Evolutionary conservation across 1,140 invertebrate genomes (phyloP).

Genomic region (Leguminivora glycinivorella): DNA sequence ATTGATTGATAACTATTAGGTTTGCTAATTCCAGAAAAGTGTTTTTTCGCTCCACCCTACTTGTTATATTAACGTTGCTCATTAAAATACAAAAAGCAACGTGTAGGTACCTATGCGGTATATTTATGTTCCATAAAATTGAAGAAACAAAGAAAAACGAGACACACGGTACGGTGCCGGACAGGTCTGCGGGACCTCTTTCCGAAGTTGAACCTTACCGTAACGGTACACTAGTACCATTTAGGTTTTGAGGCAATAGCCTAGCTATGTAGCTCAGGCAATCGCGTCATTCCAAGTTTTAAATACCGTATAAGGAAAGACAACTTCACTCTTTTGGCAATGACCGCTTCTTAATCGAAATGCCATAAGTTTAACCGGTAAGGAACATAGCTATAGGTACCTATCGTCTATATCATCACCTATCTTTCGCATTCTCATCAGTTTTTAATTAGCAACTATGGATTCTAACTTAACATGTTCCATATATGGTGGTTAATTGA

Average conservation of each 20-base stretch:
- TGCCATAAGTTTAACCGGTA: conserved; percentile 32
- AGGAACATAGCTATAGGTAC: conserved; percentile 18
- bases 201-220: conserved; percentile 56
- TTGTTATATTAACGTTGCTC: too few relatives aligned
- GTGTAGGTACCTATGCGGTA: neutral
- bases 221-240: conserved; percentile 43
- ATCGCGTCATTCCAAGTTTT: conserved; percentile 59
- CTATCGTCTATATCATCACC: conserved; percentile 2
- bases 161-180: conserved; percentile 56
- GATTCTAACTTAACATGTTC: conserved; percentile 4
- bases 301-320: conserved; percentile 68
- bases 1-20: too few relatives aligned
- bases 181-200: conserved; percentile 49
- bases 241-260: conserved; percentile 52
- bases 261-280: conserved; percentile 44
- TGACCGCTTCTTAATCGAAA: conserved; percentile 54
- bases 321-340: conserved; percentile 71
- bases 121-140: conserved; percentile 30
- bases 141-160: conserved; percentile 46
- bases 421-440: conserved; percentile 20
- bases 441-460: neutral
- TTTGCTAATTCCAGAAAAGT: too few relatives aligned
- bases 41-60: too few relatives aligned
- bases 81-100: neutral
- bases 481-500: conserved; percentile 4